These are phyloP conservation scores for Drosophila tristis DNA, from an alignment of 1,140 invertebrate species.

Conservation along the genomic window DNA sequence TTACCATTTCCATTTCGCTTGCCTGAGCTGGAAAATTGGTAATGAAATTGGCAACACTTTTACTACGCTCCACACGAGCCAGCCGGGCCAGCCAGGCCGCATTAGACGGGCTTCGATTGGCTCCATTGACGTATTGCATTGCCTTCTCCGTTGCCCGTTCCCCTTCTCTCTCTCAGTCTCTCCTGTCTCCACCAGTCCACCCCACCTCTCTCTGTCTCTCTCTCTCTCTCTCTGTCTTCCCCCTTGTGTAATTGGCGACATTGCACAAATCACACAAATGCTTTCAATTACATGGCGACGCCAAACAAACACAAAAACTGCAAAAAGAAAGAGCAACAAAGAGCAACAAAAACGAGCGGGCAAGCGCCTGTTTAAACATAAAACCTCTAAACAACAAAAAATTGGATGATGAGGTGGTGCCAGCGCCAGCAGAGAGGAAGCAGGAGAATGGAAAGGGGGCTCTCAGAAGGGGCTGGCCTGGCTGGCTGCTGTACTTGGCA, in stretches of 20 bases:
- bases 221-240: background rate
- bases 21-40: slow-evolving; percentile 64
- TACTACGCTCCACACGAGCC: slow-evolving; percentile 45
- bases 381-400: slow-evolving; percentile 40
- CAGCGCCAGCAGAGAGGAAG: background rate
- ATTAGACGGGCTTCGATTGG: slow-evolving; percentile 54
- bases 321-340: slow-evolving; percentile 27
- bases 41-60: slow-evolving; percentile 78
- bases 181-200: background rate
- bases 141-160: background rate
- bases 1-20: slow-evolving; percentile 29
- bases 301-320: slow-evolving; percentile 41
- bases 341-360: background rate
- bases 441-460: slow-evolving; percentile 3
- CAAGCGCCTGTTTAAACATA: slow-evolving; percentile 70
- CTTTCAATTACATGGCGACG: slow-evolving; percentile 75
- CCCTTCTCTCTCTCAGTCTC: slow-evolving; percentile 11
- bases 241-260: slow-evolving; percentile 65
- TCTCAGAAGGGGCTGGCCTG: slow-evolving; percentile 3
- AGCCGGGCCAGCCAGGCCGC: slow-evolving; percentile 8
- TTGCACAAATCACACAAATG: slow-evolving; percentile 81
- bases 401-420: slow-evolving; percentile 7
- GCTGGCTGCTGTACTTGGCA: slow-evolving; percentile 39
- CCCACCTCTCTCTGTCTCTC: background rate
- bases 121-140: slow-evolving; percentile 26